Base-by-base conservation (phyloP, 1,140 invertebrate genomes). In the Agrilus planipennis region DNA sequence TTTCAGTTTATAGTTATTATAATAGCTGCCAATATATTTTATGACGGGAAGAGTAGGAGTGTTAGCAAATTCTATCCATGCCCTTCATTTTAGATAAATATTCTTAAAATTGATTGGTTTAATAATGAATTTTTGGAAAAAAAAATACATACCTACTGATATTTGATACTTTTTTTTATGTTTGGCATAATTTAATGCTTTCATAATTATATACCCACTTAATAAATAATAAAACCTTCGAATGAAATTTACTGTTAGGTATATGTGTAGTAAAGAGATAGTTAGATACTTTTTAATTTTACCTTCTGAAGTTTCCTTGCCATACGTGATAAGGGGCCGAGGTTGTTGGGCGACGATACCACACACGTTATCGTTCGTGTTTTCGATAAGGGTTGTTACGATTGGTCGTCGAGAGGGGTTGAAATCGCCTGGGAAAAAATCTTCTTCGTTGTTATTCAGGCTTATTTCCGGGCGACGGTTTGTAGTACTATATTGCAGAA, bases 121-220 rank as follows among this genome's bases (percentile, higher is more conserved):
- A 32, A 27, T 11, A 7, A 11, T 17, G 15, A 20, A 9, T 31
- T 17, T 15, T 16, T 17, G 11, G 53, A 51, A n/a, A 62, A 47
- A 1, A 62, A 41, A 14, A 49, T 58, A 22, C 52, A 56, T 5
- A 57, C 60, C 32, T 58, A 62, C 2, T 42, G 55, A 39, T 62
- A 62, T 6, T 46, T n/a, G n/a, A n/a, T n/a, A n/a, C n/a, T n/a
- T n/a, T n/a, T n/a, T n/a, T n/a, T n/a, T n/a, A n/a, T n/a, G n/a
- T n/a, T n/a, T n/a, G n/a, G n/a, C n/a, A 39, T 16, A 55, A 19
- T 30, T 56, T 47, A 1, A 49, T 31, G 7, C 45, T 51, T 40
- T 52, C 46, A 2, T 34, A 44, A 21, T 47, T 41, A 35, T 59
- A 62, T 50, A 62, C 34, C 57, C 52, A 3, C 59, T 57, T 54